Percentiles rank a stretch among this genome's conserved stretches.
Conservation (phyloP, 2,888 invertebrate genomes). For the Pyrochroa serraticornis region DNA sequence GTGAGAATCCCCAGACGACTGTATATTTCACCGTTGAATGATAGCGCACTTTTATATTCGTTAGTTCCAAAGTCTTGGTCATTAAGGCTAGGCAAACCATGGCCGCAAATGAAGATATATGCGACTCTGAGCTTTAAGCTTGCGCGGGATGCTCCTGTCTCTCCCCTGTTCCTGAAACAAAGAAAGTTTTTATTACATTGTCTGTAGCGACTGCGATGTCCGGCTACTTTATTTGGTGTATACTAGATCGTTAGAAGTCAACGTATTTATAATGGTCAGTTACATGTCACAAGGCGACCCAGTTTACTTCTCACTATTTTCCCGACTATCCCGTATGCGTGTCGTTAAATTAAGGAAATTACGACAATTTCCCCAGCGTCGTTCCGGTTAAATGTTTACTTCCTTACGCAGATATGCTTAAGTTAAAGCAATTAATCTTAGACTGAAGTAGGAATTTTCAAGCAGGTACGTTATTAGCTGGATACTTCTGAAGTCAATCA, state of each 20-base stretch:
- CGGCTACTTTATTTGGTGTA: constrained; percentile 21
- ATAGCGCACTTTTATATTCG: constrained; percentile 50
- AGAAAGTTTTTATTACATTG: constrained; percentile 39
- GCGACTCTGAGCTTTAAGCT: constrained; percentile 38
- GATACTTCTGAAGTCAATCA: constrained; percentile 13
- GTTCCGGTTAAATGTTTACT: too few relatives aligned
- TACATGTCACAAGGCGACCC: constrained; percentile 29
- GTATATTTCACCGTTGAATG: constrained; percentile 46
- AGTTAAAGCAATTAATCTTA: too few relatives aligned
- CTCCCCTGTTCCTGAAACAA: constrained; percentile 30
- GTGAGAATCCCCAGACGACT: constrained; percentile 43
- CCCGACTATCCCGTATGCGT: constrained; percentile 6
- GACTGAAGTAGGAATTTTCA: constrained; percentile 5
- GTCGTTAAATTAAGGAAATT: constrained; percentile 18
- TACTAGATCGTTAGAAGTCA: constrained; percentile 15
- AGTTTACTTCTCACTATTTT: constrained; percentile 6
- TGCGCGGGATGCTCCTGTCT: constrained; percentile 32
- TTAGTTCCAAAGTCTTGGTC: constrained; percentile 46
- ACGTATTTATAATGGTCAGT: constrained; percentile 37
- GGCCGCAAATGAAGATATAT: constrained; percentile 42
- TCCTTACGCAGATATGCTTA: constrained; percentile 2
- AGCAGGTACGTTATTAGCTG: background rate
- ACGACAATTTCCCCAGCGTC: constrained; percentile 1
- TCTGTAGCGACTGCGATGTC: constrained; percentile 16
- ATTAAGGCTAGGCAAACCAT: constrained; percentile 44